phyloP scores from a whole-genome alignment of 2,797 vertebrate genomes.

The Neosalanx taihuensis region DNA sequence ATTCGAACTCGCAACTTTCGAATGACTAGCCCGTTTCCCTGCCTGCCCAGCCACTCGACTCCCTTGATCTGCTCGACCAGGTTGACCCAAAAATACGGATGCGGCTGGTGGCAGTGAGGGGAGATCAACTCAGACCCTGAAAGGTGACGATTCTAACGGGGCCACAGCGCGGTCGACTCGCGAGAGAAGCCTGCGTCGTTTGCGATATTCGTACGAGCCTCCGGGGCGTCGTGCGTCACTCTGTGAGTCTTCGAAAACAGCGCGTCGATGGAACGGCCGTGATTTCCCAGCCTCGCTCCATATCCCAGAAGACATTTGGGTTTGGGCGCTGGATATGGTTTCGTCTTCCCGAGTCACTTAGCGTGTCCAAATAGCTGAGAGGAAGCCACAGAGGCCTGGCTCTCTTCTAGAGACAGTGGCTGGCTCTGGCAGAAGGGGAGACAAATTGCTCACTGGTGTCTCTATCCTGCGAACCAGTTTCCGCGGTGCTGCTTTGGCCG shows the following conservation, averaged over 20 bases:
- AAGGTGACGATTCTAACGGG: constrained; percentile 44
- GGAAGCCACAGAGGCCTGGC: constrained; percentile 46
- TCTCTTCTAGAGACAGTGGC: constrained; percentile 65
- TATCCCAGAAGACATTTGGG: constrained; percentile 55
- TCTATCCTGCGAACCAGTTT: constrained; percentile 51
- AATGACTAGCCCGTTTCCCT: no score
- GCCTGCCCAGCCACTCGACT: no score
- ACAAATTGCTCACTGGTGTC: constrained; percentile 69
- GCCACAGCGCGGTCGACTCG: constrained; percentile 34
- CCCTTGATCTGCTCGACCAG: background rate
- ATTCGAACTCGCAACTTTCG: no score
- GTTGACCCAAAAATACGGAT: background rate
- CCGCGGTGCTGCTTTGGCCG: constrained; percentile 56
- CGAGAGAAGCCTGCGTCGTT: constrained; percentile 32
- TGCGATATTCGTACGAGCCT: constrained; percentile 25
- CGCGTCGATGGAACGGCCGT: constrained; percentile 57
- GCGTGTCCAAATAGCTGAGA: constrained; percentile 56
- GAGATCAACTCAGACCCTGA: constrained; percentile 1
- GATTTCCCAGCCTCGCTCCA: constrained; percentile 48
- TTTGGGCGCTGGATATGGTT: constrained; percentile 50
- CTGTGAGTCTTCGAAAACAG: constrained; percentile 45
- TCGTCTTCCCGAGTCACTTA: constrained; percentile 54
- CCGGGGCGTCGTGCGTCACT: background rate
- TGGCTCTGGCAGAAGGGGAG: constrained; percentile 56
- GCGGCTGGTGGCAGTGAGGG: background rate